Evolutionary conservation across 2,113 vertebrate genomes (phyloP).

Genomic region (Halcyon senegalensis): DNA sequence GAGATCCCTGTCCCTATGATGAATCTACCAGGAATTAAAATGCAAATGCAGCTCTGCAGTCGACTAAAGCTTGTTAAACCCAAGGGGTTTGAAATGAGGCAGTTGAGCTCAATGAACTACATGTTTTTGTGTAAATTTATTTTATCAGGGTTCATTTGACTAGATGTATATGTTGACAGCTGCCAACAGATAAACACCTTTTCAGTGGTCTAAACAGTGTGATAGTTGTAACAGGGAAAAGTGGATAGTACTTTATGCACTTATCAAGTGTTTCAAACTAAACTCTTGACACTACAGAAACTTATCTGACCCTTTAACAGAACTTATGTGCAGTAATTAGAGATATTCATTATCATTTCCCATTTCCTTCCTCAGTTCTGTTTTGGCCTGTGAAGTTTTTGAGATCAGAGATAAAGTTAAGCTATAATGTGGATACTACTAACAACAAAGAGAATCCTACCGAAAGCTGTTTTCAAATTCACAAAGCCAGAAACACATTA

Average conservation of each 20-base stretch:
- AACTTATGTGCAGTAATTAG: not conserved
- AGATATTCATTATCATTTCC: not conserved
- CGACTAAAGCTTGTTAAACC: not conserved
- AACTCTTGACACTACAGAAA: not conserved
- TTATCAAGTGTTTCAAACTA: conserved; percentile 4
- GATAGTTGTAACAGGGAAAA: not conserved
- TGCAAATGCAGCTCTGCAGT: not conserved
- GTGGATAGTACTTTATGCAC: not conserved
- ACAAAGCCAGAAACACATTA: not conserved
- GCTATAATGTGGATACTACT: not conserved
- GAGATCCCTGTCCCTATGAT: not conserved
- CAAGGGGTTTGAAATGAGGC: not conserved
- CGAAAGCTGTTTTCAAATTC: not conserved
- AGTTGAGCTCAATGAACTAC: not conserved
- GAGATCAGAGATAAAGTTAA: not conserved
- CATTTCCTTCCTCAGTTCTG: not conserved
- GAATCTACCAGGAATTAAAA: not conserved
- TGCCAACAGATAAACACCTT: not conserved
- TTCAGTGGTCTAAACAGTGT: conserved; percentile 10
- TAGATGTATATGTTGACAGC: not conserved
- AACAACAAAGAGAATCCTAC: not conserved
- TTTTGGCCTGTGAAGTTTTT: not conserved
- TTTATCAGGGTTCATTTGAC: conserved; percentile 20
- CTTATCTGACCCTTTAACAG: not conserved
- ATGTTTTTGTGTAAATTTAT: conserved; percentile 2